phyloP scores from a whole-genome alignment of 2,797 vertebrate species.

The Brotula barbata region DNA sequence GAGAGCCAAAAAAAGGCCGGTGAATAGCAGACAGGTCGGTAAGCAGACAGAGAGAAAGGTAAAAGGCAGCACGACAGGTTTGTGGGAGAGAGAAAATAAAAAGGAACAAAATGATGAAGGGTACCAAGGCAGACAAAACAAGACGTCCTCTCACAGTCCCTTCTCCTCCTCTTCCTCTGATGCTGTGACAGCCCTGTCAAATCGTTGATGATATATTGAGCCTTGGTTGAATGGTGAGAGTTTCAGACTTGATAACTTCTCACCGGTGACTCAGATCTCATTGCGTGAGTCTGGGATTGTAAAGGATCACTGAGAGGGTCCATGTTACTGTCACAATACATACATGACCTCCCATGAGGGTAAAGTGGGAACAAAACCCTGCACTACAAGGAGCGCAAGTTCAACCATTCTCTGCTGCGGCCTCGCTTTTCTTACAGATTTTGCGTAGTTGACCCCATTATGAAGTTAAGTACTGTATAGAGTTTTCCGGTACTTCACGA shows the following conservation, averaged over 20 bases:
- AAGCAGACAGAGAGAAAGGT: slow-evolving; percentile 35
- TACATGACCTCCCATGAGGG: slow-evolving; percentile 64
- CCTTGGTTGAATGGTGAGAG: too few species aligned
- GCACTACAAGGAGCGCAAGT: slow-evolving; percentile 39
- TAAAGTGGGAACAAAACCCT: slow-evolving; percentile 59
- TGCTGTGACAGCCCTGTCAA: too few species aligned
- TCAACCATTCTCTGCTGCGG: slow-evolving; percentile 51
- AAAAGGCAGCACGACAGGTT: neutral
- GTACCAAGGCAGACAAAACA: too few species aligned
- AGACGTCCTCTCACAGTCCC: too few species aligned
- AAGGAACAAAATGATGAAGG: neutral
- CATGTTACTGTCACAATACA: slow-evolving; percentile 38
- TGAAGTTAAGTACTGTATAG: slow-evolving; percentile 24
- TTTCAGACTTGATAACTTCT: slow-evolving; percentile 4
- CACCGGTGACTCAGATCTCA: neutral
- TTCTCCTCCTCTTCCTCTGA: too few species aligned
- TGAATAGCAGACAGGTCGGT: slow-evolving; percentile 51
- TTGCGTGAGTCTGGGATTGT: slow-evolving; percentile 28
- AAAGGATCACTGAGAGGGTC: slow-evolving; percentile 29
- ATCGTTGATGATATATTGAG: too few species aligned
- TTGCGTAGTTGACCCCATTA: slow-evolving; percentile 46
- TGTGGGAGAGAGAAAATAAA: neutral
- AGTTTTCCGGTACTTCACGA: slow-evolving; percentile 20
- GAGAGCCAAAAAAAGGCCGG: slow-evolving; percentile 41
- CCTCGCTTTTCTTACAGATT: slow-evolving; percentile 37